A percentile compares a stretch with the other conserved stretches of the same genome.
These are phyloP conservation scores for Gymnoscelis rufifasciata DNA, from an alignment of 2,888 invertebrate genomes.

Conservation along the genomic window DNA sequence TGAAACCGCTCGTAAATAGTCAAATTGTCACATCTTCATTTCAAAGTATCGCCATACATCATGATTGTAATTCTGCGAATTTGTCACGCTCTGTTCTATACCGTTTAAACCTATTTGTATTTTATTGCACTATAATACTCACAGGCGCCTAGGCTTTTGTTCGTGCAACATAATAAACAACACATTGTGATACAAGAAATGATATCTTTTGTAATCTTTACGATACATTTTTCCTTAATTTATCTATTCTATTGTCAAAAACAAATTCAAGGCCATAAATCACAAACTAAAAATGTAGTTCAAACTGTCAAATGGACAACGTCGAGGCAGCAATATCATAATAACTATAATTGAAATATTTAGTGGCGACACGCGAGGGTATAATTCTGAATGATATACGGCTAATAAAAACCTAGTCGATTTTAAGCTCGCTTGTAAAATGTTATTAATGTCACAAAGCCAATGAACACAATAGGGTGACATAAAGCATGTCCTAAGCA, in stretches of 20 bases:
- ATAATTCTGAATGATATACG: constrained; percentile 43
- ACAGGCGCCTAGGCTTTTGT: neutral
- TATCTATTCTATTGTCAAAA: constrained; percentile 20
- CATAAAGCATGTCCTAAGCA: constrained; percentile 2
- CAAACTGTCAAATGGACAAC: constrained; percentile 43
- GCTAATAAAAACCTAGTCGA: constrained; percentile 28
- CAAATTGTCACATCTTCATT: constrained; percentile 53
- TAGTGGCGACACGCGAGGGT: constrained; percentile 57
- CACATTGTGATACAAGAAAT: too few species aligned
- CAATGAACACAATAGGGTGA: constrained; percentile 13
- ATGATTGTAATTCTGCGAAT: constrained; percentile 59
- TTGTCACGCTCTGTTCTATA: constrained; percentile 45
- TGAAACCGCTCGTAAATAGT: constrained; percentile 8
- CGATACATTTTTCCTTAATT: too few species aligned
- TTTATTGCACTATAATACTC: constrained; percentile 20
- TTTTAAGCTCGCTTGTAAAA: constrained; percentile 31
- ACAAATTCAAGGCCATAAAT: constrained; percentile 30
- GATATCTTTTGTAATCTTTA: too few species aligned
- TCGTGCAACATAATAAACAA: neutral
- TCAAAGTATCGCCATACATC: constrained; percentile 55
- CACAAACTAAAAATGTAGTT: constrained; percentile 35
- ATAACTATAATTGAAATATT: constrained; percentile 67
- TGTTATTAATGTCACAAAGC: constrained; percentile 28
- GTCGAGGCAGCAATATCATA: constrained; percentile 47
- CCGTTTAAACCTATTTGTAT: constrained; percentile 36